Percentiles rank a stretch among this genome's conserved stretches.
Conservation (phyloP, 2,797 vertebrate species). For the Sebastes variabilis region DNA sequence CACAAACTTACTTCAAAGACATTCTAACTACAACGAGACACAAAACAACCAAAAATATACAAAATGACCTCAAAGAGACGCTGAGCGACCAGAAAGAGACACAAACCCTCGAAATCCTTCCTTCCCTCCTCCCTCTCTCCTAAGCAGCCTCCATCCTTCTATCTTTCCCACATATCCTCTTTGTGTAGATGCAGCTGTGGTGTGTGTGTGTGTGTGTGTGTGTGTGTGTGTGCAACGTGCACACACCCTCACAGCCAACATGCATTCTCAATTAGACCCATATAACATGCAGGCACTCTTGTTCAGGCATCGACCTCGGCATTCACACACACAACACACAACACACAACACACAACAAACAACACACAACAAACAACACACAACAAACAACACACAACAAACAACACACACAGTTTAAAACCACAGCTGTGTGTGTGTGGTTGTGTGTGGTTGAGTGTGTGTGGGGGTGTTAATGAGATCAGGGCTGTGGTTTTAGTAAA, state of each 20-base stretch:
- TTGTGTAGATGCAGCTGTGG: constrained; percentile 43
- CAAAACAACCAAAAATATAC: no score
- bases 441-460: not conserved
- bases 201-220: constrained; percentile 1
- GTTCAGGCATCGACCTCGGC: constrained; percentile 47
- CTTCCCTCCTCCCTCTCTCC: not conserved
- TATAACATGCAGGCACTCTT: constrained; percentile 41
- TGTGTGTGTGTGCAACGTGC: not conserved
- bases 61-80: no score
- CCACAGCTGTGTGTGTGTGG: not conserved
- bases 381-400: not conserved
- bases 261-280: constrained; percentile 53
- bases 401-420: constrained; percentile 14
- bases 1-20: no score
- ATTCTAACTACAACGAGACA: no score
- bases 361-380: constrained; percentile 11
- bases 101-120: not conserved
- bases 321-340: constrained; percentile 4
- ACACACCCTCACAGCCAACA: constrained; percentile 13
- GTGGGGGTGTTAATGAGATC: not conserved
- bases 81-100: no score
- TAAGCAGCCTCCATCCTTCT: constrained; percentile 4
- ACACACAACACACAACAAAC: not conserved
- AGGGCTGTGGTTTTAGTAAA: not conserved
- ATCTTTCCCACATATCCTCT: constrained; percentile 9